Evolutionary conservation across 2,113 vertebrate genomes (phyloP), one percentile per base, ranked within the genome.

Genomic region (Donacobius atricapilla): DNA sequence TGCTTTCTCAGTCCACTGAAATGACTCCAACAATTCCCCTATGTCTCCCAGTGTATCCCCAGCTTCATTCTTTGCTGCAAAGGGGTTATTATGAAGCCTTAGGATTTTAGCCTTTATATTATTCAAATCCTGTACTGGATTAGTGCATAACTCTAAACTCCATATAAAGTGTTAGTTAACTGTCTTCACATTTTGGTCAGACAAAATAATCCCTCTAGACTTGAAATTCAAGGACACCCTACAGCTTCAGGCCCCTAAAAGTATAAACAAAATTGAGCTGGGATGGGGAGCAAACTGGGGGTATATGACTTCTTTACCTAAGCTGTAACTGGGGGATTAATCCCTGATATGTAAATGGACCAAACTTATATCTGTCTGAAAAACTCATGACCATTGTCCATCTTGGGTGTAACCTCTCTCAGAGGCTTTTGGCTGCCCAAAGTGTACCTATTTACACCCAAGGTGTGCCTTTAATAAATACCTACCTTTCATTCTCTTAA

Each of bases 1-100:
- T 80, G 44, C 21, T 71, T 63, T 68, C 13, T 35, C 25, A 76
- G 44, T 23, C 18, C 54, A 28, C 3, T 69, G 48, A 80, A 86
- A 39, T 77, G 72, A 35, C 4, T 39, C 45, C 19, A 25, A 1
- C 9, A 24, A 24, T 47, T 40, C 24, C 6, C 4, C 18, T 18
- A 5, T 15, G 2, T 68, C 4, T 47, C 13, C 8, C 42, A 57
- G 0, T 24, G 31, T 6, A 47, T n/a, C 1, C 6, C 6, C 8
- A 44, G 9, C 18, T 80, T 54, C 35, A 25, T 87, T 66, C 22
- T 40, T 77, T 28, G 24, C 6, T 48, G 33, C 13, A 35, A 37
- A 61, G 8, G 18, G 5, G 4, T 30, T 73, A 37, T 33, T 25
- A 40, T 40, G 28, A 50, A 40, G 57, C 57, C 45, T 27, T 63